Percentiles rank a stretch among this genome's conserved stretches.
Evolutionary conservation across 23 tunicate species (phyloP).

Genomic region (Styela clava): DNA sequence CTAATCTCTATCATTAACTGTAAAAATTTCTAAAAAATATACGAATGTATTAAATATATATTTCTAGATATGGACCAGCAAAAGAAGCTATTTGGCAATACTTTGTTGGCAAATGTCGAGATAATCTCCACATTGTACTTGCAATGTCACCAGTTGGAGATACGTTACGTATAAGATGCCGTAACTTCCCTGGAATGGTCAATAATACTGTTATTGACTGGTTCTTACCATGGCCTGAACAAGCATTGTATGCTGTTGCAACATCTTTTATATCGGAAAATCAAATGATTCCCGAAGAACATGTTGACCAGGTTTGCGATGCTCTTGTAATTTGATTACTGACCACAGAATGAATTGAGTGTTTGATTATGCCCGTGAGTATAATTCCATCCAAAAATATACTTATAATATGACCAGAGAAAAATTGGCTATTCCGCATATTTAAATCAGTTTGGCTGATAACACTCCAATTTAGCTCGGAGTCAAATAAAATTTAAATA

Average conservation of each 20-base stretch:
- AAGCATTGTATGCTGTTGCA: constrained; percentile 97
- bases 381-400: not conserved
- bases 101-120: constrained; percentile 88
- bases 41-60: too few relatives aligned
- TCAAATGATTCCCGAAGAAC: constrained; percentile 95
- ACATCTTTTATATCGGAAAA: constrained; percentile 93
- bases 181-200: constrained; percentile 99
- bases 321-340: not conserved
- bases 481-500: too few relatives aligned
- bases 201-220: constrained; percentile 98
- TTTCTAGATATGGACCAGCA: constrained; percentile 87
- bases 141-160: constrained; percentile 99
- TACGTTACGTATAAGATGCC: constrained; percentile 88
- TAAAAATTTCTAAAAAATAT: too few relatives aligned
- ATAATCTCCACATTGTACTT: constrained; percentile 91
- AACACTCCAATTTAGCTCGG: too few relatives aligned
- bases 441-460: too few relatives aligned
- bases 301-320: constrained; percentile 77
- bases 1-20: too few relatives aligned
- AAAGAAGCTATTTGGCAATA: constrained; percentile 98
- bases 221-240: constrained; percentile 99
- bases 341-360: not conserved
- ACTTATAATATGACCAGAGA: not conserved
- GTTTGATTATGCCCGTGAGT: not conserved
- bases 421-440: too few relatives aligned